Conservation (phyloP, 2,888 invertebrate species). For the Apodemia hepburni region DNA sequence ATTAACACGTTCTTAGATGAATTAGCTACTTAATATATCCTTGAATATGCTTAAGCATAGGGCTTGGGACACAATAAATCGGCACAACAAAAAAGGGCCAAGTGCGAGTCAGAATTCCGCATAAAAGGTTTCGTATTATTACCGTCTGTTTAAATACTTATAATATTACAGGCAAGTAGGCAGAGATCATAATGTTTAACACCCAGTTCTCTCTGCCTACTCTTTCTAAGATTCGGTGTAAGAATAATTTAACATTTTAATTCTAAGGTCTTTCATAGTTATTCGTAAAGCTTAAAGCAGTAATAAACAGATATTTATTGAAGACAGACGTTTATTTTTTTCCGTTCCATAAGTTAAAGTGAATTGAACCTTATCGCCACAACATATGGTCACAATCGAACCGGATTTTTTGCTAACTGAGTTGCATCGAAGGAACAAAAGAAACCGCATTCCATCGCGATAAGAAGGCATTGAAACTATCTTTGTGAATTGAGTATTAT, state of each 20-base stretch:
- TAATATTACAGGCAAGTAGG: too few relatives aligned
- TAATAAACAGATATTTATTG: neutral
- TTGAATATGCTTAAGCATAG: neutral
- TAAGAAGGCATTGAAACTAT: neutral
- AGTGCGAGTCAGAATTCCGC: too few relatives aligned
- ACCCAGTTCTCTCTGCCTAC: too few relatives aligned
- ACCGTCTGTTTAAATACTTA: too few relatives aligned
- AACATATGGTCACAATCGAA: neutral
- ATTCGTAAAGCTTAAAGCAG: too few relatives aligned
- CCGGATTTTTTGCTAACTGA: neutral
- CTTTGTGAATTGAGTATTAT: neutral
- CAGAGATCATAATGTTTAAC: too few relatives aligned
- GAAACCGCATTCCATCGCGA: neutral
- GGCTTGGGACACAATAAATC: too few relatives aligned
- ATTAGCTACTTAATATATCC: conserved; percentile 2
- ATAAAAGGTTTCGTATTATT: too few relatives aligned
- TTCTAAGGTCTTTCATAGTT: too few relatives aligned
- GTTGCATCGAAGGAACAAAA: neutral
- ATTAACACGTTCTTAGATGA: conserved; percentile 10
- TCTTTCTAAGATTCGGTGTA: too few relatives aligned
- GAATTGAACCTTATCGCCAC: neutral
- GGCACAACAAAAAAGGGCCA: too few relatives aligned
- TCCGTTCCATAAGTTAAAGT: neutral
- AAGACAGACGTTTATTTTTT: neutral
- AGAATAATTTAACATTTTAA: too few relatives aligned